Percentiles rank a stretch among this genome's conserved stretches.
Evolutionary conservation across 2,797 vertebrate genomes (phyloP).

Genomic region (Acanthopagrus latus): DNA sequence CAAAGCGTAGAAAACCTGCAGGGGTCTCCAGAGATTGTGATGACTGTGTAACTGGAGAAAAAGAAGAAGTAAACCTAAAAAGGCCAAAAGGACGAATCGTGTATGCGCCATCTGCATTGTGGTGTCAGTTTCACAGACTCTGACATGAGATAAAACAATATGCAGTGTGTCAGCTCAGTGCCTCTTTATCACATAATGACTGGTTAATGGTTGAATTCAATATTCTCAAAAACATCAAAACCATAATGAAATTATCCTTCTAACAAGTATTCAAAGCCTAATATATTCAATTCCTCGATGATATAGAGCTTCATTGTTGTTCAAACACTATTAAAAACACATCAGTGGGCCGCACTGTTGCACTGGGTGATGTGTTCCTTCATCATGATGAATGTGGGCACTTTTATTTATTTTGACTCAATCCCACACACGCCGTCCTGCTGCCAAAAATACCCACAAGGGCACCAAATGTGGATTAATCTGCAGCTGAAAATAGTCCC

Average conservation of each 20-base stretch:
- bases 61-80: too few species aligned
- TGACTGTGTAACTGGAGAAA: too few species aligned
- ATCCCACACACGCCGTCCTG: neutral
- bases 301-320: neutral
- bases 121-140: too few species aligned
- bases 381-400: neutral
- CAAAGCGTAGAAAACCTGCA: neutral
- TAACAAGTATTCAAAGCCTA: neutral
- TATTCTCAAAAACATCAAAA: neutral
- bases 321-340: neutral
- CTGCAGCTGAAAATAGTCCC: neutral
- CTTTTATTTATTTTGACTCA: neutral
- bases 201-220: too few species aligned
- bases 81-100: too few species aligned
- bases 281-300: neutral
- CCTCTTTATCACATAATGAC: too few species aligned
- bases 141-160: too few species aligned
- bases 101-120: too few species aligned
- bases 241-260: too few species aligned
- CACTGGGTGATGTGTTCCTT: neutral
- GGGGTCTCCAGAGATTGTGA: neutral
- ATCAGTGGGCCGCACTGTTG: neutral
- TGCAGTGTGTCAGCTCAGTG: too few species aligned
- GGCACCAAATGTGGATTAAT: neutral
- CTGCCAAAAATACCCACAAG: neutral